Evolutionary conservation across 2,888 invertebrate species (phyloP).

Genomic region (Xanthia togata): DNA sequence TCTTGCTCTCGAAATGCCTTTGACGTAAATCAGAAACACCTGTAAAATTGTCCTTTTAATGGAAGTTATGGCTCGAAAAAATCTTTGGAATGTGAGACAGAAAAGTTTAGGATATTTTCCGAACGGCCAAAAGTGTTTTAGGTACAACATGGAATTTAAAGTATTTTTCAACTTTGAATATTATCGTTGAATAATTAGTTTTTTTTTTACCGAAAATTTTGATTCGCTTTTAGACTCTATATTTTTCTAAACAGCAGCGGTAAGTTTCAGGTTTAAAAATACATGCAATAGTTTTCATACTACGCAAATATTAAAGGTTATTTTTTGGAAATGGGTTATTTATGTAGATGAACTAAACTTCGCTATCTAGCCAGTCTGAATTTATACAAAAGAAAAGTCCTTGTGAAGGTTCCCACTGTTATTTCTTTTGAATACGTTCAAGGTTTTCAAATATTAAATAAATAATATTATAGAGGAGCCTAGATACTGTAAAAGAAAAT

Average conservation of each 20-base stretch:
- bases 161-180: constrained; percentile 1
- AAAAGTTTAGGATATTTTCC: constrained; percentile 30
- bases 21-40: constrained; percentile 65
- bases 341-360: neutral
- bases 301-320: neutral
- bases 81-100: constrained; percentile 31
- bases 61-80: constrained; percentile 19
- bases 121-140: constrained; percentile 20
- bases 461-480: too few relatives aligned
- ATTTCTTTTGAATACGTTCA: neutral
- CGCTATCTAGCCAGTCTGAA: neutral
- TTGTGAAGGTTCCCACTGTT: neutral
- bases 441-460: too few relatives aligned
- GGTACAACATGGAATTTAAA: neutral
- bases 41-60: constrained; percentile 38
- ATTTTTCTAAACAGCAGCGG: neutral
- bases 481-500: neutral
- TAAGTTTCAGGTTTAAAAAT: neutral
- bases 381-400: neutral
- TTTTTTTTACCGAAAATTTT: neutral
- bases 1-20: constrained; percentile 51
- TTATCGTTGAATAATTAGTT: constrained; percentile 1
- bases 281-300: neutral
- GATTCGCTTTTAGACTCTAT: neutral
- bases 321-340: neutral